Base-by-base conservation (phyloP, 37 sponge, comb jelly and placozoan species). In the Axinella damicornis region DNA sequence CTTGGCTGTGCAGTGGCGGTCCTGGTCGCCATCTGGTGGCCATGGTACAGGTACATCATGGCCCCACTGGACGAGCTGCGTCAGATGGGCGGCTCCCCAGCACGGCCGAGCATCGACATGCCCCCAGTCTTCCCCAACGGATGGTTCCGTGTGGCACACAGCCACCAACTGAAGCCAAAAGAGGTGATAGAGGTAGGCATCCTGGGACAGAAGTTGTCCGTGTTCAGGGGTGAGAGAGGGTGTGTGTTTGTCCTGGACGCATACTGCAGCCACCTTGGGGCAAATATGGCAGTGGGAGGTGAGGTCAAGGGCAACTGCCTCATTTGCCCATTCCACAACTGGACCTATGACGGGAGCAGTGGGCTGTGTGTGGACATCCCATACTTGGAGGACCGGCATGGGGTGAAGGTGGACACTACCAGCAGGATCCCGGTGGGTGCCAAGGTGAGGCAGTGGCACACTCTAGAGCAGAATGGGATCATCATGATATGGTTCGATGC, bases 61-160 rank as follows among this genome's bases (percentile, higher is more conserved):
- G n/a, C n/a, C n/a, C n/a, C n/a, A n/a, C n/a, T n/a, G n/a, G n/a
- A n/a, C n/a, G n/a, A n/a, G n/a, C n/a, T n/a, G n/a, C n/a, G n/a
- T n/a, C n/a, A n/a, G n/a, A n/a, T n/a, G n/a, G n/a, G n/a, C n/a
- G n/a, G n/a, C n/a, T n/a, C n/a, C n/a, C n/a, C n/a, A n/a, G n/a
- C n/a, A n/a, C n/a, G n/a, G n/a, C n/a, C n/a, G n/a, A n/a, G n/a
- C n/a, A n/a, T n/a, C n/a, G n/a, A n/a, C n/a, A n/a, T n/a, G n/a
- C n/a, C n/a, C n/a, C 85, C 85, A 30, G 83, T 82, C 25, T 91
- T 87, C 74, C 92, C 92, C 16, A 91, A 91, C 79, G 87, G 92
- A 19, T 91, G 92, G 92, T 91, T 74, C 65, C 41, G 56, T 65
- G 37, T 91, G 22, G 53, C 69, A 36, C 30, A 36, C 52, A 82